phyloP scores from a whole-genome alignment of 2,797 vertebrate genomes.

The Sebastes kiyomatsui region DNA sequence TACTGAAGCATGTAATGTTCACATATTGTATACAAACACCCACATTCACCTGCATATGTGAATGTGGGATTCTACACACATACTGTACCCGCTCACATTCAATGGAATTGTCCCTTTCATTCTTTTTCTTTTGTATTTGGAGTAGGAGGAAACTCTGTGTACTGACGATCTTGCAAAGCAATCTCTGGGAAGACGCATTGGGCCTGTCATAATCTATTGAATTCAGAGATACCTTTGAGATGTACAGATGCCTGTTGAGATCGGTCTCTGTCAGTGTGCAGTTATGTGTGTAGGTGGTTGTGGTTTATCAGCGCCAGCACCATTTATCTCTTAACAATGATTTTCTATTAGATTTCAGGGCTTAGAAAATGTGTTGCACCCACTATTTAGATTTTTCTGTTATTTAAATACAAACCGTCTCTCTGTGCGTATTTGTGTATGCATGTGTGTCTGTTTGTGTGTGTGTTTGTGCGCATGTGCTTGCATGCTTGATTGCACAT shows the following conservation, averaged over 20 bases:
- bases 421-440: background rate
- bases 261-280: slow-evolving; percentile 30
- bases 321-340: slow-evolving; percentile 38
- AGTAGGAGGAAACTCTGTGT: slow-evolving; percentile 25
- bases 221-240: slow-evolving; percentile 48
- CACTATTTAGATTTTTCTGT: background rate
- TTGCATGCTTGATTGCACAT: slow-evolving; percentile 68
- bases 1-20: slow-evolving; percentile 3
- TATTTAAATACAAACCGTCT: slow-evolving; percentile 1
- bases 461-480: slow-evolving; percentile 65
- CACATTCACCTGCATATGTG: slow-evolving; percentile 28
- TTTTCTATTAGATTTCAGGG: slow-evolving; percentile 8
- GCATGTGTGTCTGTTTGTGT: background rate
- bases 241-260: slow-evolving; percentile 45
- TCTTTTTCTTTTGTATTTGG: background rate
- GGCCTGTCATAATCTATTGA: slow-evolving; percentile 48
- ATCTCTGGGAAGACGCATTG: slow-evolving; percentile 26
- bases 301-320: slow-evolving; percentile 28
- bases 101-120: slow-evolving; percentile 10
- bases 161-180: slow-evolving; percentile 16
- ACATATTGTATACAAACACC: slow-evolving; percentile 32
- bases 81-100: slow-evolving; percentile 8
- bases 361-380: background rate
- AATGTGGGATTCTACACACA: slow-evolving; percentile 2
- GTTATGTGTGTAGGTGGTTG: slow-evolving; percentile 30